phyloP scores from a whole-genome alignment of 2,113 vertebrate genomes.

The Pantherophis guttatus region DNA sequence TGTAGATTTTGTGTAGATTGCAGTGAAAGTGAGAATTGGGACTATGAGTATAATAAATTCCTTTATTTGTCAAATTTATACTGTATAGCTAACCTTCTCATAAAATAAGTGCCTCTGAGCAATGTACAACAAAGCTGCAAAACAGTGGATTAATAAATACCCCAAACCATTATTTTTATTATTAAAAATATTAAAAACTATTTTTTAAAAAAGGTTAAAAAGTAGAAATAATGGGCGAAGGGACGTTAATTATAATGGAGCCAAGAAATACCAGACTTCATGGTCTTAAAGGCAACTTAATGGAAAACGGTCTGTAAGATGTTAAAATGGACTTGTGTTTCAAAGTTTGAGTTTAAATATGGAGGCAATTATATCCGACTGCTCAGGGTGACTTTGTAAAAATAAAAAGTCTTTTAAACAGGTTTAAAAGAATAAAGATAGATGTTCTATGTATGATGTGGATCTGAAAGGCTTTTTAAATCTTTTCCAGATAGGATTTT shows the following conservation, averaged over 20 bases:
- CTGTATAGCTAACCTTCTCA: not conserved
- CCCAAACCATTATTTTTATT: not conserved
- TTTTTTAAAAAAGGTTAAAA: not conserved
- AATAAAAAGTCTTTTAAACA: conserved; percentile 6
- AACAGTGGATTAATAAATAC: not conserved
- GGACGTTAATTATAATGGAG: not conserved
- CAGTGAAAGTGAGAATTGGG: not conserved
- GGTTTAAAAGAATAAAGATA: not conserved
- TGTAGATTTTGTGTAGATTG: conserved; percentile 21
- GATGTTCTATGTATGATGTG: conserved; percentile 21
- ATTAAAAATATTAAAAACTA: not conserved
- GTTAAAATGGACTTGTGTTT: conserved; percentile 7
- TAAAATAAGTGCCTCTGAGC: not conserved
- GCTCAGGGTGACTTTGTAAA: conserved; percentile 20
- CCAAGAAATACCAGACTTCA: conserved; percentile 25
- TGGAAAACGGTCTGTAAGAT: conserved; percentile 27
- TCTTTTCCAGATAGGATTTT: not conserved
- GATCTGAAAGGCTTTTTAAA: not conserved
- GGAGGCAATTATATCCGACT: conserved; percentile 36
- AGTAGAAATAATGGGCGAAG: not conserved
- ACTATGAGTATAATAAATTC: not conserved
- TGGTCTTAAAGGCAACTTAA: conserved; percentile 31
- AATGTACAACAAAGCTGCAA: not conserved
- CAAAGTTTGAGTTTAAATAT: conserved; percentile 32
- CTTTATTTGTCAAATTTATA: not conserved